These are phyloP conservation scores for Drosophila athabasca DNA, from an alignment of 1,140 invertebrate species.

Conservation along the genomic window DNA sequence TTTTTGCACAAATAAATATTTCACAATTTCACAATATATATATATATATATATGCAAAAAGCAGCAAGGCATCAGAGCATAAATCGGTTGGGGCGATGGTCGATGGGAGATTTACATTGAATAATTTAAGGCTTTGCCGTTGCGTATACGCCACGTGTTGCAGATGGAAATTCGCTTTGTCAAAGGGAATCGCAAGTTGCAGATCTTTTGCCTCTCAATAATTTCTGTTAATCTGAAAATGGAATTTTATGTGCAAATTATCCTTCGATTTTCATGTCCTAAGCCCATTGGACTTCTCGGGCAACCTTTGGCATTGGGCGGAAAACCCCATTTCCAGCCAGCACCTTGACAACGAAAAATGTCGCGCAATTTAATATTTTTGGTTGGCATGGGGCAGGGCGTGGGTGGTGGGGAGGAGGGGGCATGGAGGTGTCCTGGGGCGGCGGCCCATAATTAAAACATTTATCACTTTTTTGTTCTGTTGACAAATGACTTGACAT, in stretches of 20 bases:
- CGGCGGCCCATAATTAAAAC: conserved; percentile 47
- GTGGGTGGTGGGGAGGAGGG: neutral
- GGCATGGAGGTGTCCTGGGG: neutral
- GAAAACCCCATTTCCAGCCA: conserved; percentile 16
- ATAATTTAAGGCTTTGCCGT: conserved; percentile 32
- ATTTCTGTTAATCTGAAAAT: conserved; percentile 39
- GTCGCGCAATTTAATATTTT: conserved; percentile 25
- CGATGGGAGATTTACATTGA: conserved; percentile 24
- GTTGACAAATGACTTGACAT: conserved; percentile 50
- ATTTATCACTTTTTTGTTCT: conserved; percentile 44
- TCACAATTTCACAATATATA: too few relatives aligned
- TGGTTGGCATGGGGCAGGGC: conserved; percentile 7
- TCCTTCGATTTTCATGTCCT: too few relatives aligned
- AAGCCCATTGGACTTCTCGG: too few relatives aligned
- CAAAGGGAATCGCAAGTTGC: conserved; percentile 11
- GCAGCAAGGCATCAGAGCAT: too few relatives aligned
- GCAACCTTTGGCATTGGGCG: neutral
- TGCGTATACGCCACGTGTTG: conserved; percentile 13
- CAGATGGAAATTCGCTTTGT: neutral
- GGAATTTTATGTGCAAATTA: too few relatives aligned
- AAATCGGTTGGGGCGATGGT: conserved; percentile 23
- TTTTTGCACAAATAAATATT: conserved; percentile 62
- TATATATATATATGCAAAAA: too few relatives aligned
- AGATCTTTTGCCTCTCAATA: conserved; percentile 10
- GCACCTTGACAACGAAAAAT: conserved; percentile 32